These are phyloP conservation scores for Coregonus ussuriensis DNA, from an alignment of 2,797 vertebrate genomes.

Conservation along the genomic window DNA sequence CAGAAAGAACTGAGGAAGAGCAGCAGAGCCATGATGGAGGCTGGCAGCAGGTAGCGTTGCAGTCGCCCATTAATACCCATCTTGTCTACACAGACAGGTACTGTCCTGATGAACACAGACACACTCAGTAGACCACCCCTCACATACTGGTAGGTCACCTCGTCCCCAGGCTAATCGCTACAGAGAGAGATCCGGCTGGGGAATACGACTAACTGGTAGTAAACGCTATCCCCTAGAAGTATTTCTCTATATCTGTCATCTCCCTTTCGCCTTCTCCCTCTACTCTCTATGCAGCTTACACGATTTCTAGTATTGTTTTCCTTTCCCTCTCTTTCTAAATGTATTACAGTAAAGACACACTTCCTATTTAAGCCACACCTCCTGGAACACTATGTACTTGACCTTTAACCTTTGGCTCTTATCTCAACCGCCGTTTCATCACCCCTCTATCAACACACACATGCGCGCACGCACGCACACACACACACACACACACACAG, in stretches of 20 bases:
- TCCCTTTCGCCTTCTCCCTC: background rate
- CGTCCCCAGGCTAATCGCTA: background rate
- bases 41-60: background rate
- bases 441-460: conserved; percentile 1
- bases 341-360: background rate
- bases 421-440: background rate
- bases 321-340: background rate
- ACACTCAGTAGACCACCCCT: too few species aligned
- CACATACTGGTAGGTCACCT: background rate
- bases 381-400: background rate
- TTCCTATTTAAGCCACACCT: background rate
- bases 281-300: background rate
- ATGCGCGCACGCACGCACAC: background rate
- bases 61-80: background rate
- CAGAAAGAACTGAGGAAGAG: conserved; percentile 4
- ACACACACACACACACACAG: background rate
- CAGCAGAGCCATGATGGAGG: background rate
- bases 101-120: background rate
- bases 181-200: background rate
- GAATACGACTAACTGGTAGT: background rate
- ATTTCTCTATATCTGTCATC: background rate
- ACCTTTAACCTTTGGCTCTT: conserved; percentile 2
- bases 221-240: background rate
- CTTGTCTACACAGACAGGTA: background rate
- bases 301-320: too few species aligned